Evolutionary conservation across 2,113 vertebrate genomes (phyloP).

Genomic region (Rattus rattus): DNA sequence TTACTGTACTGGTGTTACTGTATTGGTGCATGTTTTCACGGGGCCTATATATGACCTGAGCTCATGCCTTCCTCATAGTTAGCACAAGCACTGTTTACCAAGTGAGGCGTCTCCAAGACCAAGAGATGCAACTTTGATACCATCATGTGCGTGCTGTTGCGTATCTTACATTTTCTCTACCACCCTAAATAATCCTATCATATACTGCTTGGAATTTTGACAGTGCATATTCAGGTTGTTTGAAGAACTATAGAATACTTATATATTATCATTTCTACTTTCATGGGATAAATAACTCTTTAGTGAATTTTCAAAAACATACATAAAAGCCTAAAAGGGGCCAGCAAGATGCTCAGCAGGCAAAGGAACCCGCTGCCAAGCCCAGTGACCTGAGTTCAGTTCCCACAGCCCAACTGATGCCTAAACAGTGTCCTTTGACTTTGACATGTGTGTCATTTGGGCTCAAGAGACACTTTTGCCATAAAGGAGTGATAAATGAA

Average conservation of each 20-base stretch:
- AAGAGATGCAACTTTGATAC: not conserved
- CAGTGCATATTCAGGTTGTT: not conserved
- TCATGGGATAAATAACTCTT: constrained; percentile 2
- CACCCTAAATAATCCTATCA: not conserved
- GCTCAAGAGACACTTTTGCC: not conserved
- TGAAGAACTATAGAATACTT: not conserved
- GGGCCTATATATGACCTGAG: no score
- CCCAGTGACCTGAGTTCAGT: not conserved
- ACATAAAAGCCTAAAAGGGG: not conserved
- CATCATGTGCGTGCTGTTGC: not conserved
- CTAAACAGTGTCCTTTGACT: not conserved
- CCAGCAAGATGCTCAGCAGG: not conserved
- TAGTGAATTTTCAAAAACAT: not conserved
- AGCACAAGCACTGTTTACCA: not conserved
- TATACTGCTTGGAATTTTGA: constrained; percentile 11
- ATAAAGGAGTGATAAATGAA: not conserved
- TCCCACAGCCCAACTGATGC: no score
- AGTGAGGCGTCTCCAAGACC: not conserved
- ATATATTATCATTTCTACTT: constrained; percentile 50
- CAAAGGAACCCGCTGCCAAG: not conserved
- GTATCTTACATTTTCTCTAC: not conserved
- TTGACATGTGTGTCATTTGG: not conserved
- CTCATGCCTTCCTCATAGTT: no score
- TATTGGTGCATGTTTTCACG: no score
- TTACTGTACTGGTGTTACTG: not conserved